A percentile compares a stretch with the other conserved stretches of the same genome.
Conservation (phyloP, 2,797 vertebrate species). For the Apogon hyalosoma region DNA sequence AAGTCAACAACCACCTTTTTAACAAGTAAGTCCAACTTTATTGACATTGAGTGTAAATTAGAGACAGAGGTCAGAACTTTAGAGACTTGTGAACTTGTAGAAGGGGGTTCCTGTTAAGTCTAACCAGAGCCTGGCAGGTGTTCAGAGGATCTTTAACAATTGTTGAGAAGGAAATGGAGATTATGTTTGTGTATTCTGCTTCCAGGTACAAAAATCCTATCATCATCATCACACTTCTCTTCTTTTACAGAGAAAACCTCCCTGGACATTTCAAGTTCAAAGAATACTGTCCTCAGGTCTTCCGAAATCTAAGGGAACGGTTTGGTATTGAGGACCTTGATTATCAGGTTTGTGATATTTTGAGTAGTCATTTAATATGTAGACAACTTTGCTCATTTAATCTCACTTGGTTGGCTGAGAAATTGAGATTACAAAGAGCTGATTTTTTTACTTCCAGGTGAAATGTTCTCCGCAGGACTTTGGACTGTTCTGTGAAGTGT, state of each 20-base stretch:
- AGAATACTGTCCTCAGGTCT: constrained; percentile 96
- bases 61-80: not conserved
- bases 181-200: not conserved
- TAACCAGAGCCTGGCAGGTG: not conserved
- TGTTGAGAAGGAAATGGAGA: not conserved
- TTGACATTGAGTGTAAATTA: not conserved
- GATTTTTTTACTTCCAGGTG: not conserved
- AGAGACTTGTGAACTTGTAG: not conserved
- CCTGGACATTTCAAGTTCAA: constrained; percentile 98
- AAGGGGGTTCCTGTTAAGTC: not conserved
- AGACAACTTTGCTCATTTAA: not conserved
- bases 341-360: constrained; percentile 84
- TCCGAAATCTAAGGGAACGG: constrained; percentile 93
- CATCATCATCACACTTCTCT: not conserved
- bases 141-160: not conserved
- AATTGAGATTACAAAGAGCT: not conserved
- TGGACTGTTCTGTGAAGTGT: too few relatives aligned
- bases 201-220: not conserved
- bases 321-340: constrained; percentile 94
- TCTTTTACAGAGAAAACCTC: constrained; percentile 89
- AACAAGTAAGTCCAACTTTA: constrained; percentile 86
- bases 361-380: not conserved
- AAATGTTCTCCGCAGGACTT: too few relatives aligned
- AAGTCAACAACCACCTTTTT: constrained; percentile 97
- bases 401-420: not conserved